These are phyloP conservation scores for Corythaixoides concolor DNA, from an alignment of 2,113 vertebrate species.

Conservation along the genomic window DNA sequence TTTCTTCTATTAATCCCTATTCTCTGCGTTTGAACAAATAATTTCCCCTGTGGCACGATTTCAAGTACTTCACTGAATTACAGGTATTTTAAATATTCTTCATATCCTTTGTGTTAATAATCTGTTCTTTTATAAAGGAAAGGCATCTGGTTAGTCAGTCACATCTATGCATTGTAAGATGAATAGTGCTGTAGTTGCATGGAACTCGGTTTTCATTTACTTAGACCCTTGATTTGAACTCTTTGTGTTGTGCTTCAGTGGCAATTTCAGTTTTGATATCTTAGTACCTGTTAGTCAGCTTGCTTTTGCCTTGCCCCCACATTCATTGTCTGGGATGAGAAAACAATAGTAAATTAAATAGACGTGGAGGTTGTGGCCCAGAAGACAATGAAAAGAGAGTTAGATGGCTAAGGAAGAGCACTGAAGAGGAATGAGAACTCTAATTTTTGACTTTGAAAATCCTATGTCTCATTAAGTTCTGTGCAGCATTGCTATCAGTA, in stretches of 20 bases:
- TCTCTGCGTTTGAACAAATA: background rate
- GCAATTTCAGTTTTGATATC: background rate
- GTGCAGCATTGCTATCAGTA: background rate
- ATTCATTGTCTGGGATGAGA: background rate
- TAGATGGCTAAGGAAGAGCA: background rate
- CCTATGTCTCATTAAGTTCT: background rate
- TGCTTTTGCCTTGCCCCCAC: background rate
- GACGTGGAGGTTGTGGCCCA: background rate
- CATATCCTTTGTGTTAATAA: background rate
- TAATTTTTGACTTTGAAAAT: background rate
- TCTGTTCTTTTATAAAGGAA: background rate
- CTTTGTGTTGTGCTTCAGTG: background rate
- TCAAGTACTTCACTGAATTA: background rate
- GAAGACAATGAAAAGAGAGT: background rate
- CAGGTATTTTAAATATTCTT: conserved; percentile 1
- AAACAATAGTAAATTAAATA: background rate
- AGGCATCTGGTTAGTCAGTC: background rate
- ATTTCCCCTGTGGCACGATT: background rate
- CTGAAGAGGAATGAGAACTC: background rate
- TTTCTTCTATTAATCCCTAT: background rate
- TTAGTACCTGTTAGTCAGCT: background rate
- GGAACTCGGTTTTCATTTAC: background rate
- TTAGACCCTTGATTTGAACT: background rate
- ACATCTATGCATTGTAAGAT: background rate
- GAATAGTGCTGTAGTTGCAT: background rate